phyloP scores from a whole-genome alignment of 2,797 vertebrate genomes.

The Botia almorhae region DNA sequence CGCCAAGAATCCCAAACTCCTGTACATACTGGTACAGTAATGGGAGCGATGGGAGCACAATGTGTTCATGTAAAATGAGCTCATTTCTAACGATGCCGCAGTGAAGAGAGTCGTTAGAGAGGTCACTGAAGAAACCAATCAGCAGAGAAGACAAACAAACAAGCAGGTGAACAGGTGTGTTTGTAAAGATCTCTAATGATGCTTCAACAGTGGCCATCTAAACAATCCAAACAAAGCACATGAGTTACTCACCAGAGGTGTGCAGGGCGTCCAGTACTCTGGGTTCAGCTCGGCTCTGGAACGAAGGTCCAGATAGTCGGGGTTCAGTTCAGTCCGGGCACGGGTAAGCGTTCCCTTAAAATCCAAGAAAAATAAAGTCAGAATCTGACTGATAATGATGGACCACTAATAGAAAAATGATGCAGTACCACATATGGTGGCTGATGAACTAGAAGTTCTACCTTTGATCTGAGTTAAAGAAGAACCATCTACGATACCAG shows the following conservation, averaged over 20 bases:
- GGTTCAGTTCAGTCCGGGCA: slow-evolving; percentile 84
- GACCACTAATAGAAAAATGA: too few species aligned
- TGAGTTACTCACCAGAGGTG: slow-evolving; percentile 83
- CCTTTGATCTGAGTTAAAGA: too few species aligned
- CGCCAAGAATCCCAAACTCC: slow-evolving; percentile 17
- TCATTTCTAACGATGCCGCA: slow-evolving; percentile 23
- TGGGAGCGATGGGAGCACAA: slow-evolving; percentile 36
- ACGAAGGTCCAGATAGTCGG: slow-evolving; percentile 85
- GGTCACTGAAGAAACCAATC: slow-evolving; percentile 25
- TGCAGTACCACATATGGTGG: too few species aligned
- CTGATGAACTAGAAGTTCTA: too few species aligned
- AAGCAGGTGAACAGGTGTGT: slow-evolving; percentile 19
- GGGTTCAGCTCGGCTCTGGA: slow-evolving; percentile 83
- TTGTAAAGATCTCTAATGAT: not conserved
- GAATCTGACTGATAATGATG: too few species aligned
- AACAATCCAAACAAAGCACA: slow-evolving; percentile 52
- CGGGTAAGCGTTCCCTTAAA: slow-evolving; percentile 82
- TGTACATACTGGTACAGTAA: slow-evolving; percentile 23
- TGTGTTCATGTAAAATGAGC: slow-evolving; percentile 29
- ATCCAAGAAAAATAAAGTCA: slow-evolving; percentile 58
- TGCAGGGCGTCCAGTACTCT: slow-evolving; percentile 86
- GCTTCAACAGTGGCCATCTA: not conserved
- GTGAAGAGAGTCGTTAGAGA: slow-evolving; percentile 40
- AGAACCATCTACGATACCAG: too few species aligned
- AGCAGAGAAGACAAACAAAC: slow-evolving; percentile 33